Conservation (phyloP, 2,797 vertebrate genomes). For the Ataeniobius toweri region DNA sequence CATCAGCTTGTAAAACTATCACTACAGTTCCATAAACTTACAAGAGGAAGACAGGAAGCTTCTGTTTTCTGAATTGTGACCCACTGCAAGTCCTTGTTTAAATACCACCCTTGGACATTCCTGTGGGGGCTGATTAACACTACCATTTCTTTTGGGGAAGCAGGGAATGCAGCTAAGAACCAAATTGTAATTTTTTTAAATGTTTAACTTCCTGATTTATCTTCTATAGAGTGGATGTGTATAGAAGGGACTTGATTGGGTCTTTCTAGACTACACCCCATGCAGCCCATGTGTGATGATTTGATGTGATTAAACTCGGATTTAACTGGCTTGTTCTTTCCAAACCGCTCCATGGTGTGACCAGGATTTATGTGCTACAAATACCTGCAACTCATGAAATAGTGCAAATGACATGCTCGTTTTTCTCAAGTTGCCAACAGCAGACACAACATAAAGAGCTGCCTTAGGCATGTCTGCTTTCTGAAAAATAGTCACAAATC, state of each 20-base stretch:
- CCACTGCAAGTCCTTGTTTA: slow-evolving; percentile 33
- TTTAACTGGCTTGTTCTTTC: slow-evolving; percentile 45
- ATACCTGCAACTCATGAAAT: slow-evolving; percentile 39
- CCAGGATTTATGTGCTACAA: slow-evolving; percentile 36
- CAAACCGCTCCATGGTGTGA: slow-evolving; percentile 33
- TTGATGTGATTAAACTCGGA: slow-evolving; percentile 56
- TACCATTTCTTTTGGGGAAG: slow-evolving; percentile 32
- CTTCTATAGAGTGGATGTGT: background rate
- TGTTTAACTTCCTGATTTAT: slow-evolving; percentile 6
- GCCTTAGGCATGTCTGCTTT: background rate
- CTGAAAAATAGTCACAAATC: slow-evolving; percentile 1
- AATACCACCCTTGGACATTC: slow-evolving; percentile 35
- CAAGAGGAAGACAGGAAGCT: slow-evolving; percentile 26
- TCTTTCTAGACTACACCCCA: slow-evolving; percentile 24
- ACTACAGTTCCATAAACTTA: slow-evolving; percentile 4
- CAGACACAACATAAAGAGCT: background rate
- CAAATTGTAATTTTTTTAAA: slow-evolving; percentile 32
- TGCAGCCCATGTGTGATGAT: slow-evolving; percentile 46
- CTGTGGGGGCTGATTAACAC: slow-evolving; percentile 46
- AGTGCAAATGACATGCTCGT: background rate
- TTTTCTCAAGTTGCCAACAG: background rate
- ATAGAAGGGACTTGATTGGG: slow-evolving; percentile 4
- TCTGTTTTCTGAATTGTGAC: slow-evolving; percentile 23
- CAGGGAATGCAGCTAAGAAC: slow-evolving; percentile 1
- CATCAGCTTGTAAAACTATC: slow-evolving; percentile 1